These are phyloP conservation scores for Brachyalestes nurse DNA, from an alignment of 2,797 vertebrate species.

Conservation along the genomic window DNA sequence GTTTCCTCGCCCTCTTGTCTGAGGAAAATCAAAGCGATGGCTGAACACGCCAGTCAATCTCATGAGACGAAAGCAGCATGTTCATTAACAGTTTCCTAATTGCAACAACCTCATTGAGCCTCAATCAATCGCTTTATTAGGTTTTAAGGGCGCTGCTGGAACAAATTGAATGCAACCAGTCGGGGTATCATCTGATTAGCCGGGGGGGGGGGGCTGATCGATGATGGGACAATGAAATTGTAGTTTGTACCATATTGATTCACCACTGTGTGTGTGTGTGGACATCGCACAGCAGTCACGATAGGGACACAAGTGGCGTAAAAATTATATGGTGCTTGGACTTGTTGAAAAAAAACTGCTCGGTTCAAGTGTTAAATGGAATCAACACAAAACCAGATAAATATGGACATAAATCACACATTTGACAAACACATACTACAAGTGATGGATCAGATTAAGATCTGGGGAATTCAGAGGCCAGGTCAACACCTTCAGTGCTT, in stretches of 20 bases:
- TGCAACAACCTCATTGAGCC: conserved; percentile 81
- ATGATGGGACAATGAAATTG: conserved; percentile 73
- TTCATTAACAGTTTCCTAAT: conserved; percentile 89
- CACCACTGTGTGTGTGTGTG: conserved; percentile 57
- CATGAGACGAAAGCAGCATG: conserved; percentile 72
- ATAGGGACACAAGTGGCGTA: neutral
- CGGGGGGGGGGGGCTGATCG: conserved; percentile 64
- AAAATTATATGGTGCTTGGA: neutral
- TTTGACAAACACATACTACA: too few relatives aligned
- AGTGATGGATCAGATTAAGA: too few relatives aligned
- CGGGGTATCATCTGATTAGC: conserved; percentile 76
- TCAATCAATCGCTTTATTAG: conserved; percentile 90
- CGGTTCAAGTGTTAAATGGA: neutral
- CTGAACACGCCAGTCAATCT: conserved; percentile 80
- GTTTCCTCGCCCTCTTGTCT: conserved; percentile 42
- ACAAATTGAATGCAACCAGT: conserved; percentile 84
- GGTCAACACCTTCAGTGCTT: too few relatives aligned
- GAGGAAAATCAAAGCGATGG: conserved; percentile 79
- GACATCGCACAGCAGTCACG: neutral
- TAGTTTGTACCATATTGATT: conserved; percentile 76
- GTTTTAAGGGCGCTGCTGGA: conserved; percentile 76
- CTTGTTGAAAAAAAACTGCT: neutral
- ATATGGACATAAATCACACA: neutral
- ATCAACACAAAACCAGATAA: neutral
- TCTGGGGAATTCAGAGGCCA: too few relatives aligned